phyloP scores from a whole-genome alignment of 2,888 invertebrate species.

The Spisula solida region DNA sequence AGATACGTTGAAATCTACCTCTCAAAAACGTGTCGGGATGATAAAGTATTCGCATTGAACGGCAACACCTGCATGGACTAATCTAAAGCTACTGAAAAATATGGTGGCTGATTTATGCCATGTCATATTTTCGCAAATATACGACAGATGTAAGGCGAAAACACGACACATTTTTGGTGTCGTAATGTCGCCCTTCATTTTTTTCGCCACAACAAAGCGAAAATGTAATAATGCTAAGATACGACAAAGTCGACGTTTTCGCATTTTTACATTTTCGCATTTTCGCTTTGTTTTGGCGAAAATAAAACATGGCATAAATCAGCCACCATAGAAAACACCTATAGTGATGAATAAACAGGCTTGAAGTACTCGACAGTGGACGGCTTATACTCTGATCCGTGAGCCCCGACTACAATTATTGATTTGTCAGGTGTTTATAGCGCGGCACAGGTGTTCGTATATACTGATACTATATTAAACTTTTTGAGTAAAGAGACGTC shows the following conservation, averaged over 20 bases:
- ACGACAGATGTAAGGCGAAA: no score
- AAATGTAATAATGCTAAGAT: no score
- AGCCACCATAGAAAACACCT: no score
- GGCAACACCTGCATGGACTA: constrained; percentile 42
- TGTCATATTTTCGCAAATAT: no score
- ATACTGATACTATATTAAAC: constrained; percentile 5
- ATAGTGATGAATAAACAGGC: constrained; percentile 39
- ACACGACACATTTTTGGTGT: no score
- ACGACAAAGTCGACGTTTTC: no score
- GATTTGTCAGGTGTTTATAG: constrained; percentile 45
- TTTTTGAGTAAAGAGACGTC: background rate
- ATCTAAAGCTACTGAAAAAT: constrained; percentile 37
- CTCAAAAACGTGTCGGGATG: background rate
- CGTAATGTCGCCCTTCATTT: no score
- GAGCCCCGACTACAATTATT: constrained; percentile 12
- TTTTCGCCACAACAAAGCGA: no score
- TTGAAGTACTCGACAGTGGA: constrained; percentile 32
- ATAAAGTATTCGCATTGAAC: constrained; percentile 6
- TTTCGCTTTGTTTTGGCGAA: no score
- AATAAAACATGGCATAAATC: no score
- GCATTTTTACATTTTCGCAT: no score
- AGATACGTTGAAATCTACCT: constrained; percentile 28
- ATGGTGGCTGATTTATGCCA: no score
- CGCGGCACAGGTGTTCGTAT: constrained; percentile 43
- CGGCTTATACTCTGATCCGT: constrained; percentile 19